These are phyloP conservation scores for Drosophila auraria DNA, from an alignment of 1,140 invertebrate genomes.

Conservation along the genomic window DNA sequence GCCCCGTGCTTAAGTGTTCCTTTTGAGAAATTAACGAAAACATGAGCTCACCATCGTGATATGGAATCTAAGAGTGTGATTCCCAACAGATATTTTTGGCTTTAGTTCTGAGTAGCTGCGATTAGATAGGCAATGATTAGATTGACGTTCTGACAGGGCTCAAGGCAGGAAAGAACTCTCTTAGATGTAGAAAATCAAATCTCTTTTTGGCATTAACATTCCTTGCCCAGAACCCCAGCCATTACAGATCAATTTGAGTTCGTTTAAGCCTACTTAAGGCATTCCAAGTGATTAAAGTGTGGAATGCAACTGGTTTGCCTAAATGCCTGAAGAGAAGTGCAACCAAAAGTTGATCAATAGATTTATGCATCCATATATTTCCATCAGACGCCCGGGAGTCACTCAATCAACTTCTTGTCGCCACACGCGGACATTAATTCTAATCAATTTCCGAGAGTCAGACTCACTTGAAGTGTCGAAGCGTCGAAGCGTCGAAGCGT, in stretches of 20 bases:
- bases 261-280: conserved; percentile 24
- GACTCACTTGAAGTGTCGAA: conserved; percentile 16
- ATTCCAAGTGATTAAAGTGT: conserved; percentile 31
- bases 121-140: conserved; percentile 35
- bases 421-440: conserved; percentile 74
- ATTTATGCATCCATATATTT: conserved; percentile 50
- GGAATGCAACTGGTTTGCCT: conserved; percentile 29
- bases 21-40: conserved; percentile 10
- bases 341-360: conserved; percentile 37
- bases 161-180: background rate
- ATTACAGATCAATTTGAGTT: conserved; percentile 38
- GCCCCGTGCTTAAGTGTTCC: conserved; percentile 6
- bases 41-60: conserved; percentile 42
- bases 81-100: conserved; percentile 13
- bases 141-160: background rate
- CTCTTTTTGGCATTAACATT: background rate
- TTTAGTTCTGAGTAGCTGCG: conserved; percentile 3
- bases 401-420: conserved; percentile 74
- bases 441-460: conserved; percentile 69
- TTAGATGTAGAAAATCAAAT: background rate
- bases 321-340: conserved; percentile 16
- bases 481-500: conserved; percentile 47
- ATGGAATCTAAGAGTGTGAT: conserved; percentile 25
- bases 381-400: conserved; percentile 45
- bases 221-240: background rate